These are phyloP conservation scores for Felis catus DNA, from an alignment of 2,113 vertebrate genomes.

Conservation along the genomic window F.catus_Fca126_mat1.0 CM031411.1:5844501-5845000, in stretches of 20 bases:
- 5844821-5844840: accelerated
- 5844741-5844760: not conserved
- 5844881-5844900: too few relatives aligned
- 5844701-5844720: not conserved
- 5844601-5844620: not conserved
- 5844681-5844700: not conserved
- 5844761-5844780: too few relatives aligned
- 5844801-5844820: too few relatives aligned
- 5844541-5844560: not conserved
- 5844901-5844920: not conserved
- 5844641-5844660: not conserved
- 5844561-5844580: not conserved
- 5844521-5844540: not conserved
- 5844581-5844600: not conserved
- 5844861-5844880: not conserved
- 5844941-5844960: too few relatives aligned
- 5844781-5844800: accelerated
- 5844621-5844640: too few relatives aligned
- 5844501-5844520: not conserved
- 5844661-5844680: not conserved
- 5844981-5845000: too few relatives aligned
- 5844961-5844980: too few relatives aligned
- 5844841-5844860: accelerated
- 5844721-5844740: not conserved
- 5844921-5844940: too few relatives aligned